These are phyloP conservation scores for Stenopsyche tienmushanensis DNA, from an alignment of 1,140 invertebrate genomes.

Conservation along the genomic window DNA sequence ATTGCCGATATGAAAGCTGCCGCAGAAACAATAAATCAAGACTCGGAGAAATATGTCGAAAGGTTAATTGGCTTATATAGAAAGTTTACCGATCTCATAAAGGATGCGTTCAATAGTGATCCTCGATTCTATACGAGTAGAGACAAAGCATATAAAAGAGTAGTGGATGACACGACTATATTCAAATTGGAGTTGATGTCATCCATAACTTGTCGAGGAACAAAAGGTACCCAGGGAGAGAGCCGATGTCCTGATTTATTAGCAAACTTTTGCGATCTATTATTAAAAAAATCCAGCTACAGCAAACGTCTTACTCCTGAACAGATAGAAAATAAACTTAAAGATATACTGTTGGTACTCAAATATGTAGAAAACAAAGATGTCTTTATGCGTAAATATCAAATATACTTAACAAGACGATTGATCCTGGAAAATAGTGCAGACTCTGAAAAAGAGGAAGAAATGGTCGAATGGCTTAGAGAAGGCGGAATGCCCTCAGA, in stretches of 20 bases:
- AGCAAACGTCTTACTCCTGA: slow-evolving; percentile 97
- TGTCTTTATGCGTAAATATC: slow-evolving; percentile 99
- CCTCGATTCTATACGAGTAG: slow-evolving; percentile 95
- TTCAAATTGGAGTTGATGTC: slow-evolving; percentile 75
- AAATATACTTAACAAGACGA: slow-evolving; percentile 94
- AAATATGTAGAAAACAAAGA: slow-evolving; percentile 99
- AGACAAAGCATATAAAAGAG: slow-evolving; percentile 97
- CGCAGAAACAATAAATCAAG: slow-evolving; percentile 94
- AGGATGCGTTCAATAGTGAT: slow-evolving; percentile 95
- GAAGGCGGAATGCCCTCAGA: slow-evolving; percentile 99
- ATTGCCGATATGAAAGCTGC: slow-evolving; percentile 96
- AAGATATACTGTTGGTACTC: slow-evolving; percentile 91
- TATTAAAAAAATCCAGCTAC: slow-evolving; percentile 92
- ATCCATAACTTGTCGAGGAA: slow-evolving; percentile 59
- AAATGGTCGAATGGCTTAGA: slow-evolving; percentile 95
- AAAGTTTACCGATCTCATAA: slow-evolving; percentile 88
- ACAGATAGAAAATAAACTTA: slow-evolving; percentile 92
- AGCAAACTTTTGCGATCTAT: slow-evolving; percentile 99
- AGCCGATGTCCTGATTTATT: slow-evolving; percentile 95
- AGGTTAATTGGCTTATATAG: slow-evolving; percentile 90
- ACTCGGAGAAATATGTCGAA: slow-evolving; percentile 99
- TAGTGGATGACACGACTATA: slow-evolving; percentile 98
- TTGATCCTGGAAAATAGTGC: slow-evolving; percentile 95
- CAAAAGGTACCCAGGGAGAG: slow-evolving; percentile 55
- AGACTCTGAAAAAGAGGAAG: slow-evolving; percentile 99